These are phyloP conservation scores for Yponomeuta plumbellus DNA, from an alignment of 2,888 invertebrate genomes.

Conservation along the genomic window DNA sequence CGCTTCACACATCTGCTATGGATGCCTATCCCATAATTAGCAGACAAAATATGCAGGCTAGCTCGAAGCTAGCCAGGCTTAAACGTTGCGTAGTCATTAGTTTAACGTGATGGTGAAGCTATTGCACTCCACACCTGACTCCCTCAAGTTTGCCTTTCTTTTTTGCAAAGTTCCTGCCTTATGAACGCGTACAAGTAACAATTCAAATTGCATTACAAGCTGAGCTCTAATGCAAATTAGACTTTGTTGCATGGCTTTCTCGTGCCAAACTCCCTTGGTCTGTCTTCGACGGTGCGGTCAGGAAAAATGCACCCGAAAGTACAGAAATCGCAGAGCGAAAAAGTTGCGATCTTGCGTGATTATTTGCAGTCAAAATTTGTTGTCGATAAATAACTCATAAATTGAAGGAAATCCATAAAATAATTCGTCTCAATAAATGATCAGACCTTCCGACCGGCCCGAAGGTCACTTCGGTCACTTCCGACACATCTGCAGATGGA, in stretches of 20 bases:
- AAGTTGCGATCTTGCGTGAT: no score
- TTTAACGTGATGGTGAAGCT: slow-evolving; percentile 57
- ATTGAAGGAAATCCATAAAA: no score
- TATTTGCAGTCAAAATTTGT: no score
- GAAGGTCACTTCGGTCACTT: no score
- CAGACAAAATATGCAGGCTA: slow-evolving; percentile 1
- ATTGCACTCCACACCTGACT: slow-evolving; percentile 58
- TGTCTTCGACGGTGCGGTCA: no score
- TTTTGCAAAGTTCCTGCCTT: slow-evolving; percentile 43
- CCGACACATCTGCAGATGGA: no score
- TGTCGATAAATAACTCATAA: no score
- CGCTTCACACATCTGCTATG: background rate
- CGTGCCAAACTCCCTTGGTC: no score
- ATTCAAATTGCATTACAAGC: slow-evolving; percentile 41
- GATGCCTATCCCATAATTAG: background rate
- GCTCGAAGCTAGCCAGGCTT: slow-evolving; percentile 23
- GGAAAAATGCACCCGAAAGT: no score
- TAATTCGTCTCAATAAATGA: no score
- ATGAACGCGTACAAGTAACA: slow-evolving; percentile 56
- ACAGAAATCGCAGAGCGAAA: no score
- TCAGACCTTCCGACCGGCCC: no score
- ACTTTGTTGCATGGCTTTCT: slow-evolving; percentile 20
- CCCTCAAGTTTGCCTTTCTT: slow-evolving; percentile 43
- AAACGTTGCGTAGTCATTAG: slow-evolving; percentile 45
- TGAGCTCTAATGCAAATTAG: slow-evolving; percentile 21